These are phyloP conservation scores for Gastrophysa polygoni DNA, from an alignment of 2,888 invertebrate species.

Conservation along the genomic window DNA sequence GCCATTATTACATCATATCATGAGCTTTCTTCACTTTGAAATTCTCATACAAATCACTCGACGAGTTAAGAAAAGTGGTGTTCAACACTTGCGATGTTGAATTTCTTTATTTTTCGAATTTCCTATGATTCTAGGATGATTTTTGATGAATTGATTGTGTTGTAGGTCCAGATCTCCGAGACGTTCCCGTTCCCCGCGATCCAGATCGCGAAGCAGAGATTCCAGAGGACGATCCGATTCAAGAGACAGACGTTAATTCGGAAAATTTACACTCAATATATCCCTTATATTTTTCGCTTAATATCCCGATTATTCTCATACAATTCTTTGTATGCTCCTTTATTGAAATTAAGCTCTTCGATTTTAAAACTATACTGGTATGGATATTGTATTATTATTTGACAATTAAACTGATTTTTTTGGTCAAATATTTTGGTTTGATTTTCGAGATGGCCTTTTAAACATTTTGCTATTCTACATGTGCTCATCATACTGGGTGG, in stretches of 20 bases:
- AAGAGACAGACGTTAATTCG: slow-evolving; percentile 62
- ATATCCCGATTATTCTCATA: not conserved
- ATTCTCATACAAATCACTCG: not conserved
- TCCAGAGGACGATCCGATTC: slow-evolving; percentile 65
- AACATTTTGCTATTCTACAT: too few relatives aligned
- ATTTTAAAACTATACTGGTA: not conserved
- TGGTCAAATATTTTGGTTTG: not conserved
- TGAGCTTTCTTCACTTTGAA: too few relatives aligned
- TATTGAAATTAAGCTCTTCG: not conserved
- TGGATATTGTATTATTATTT: not conserved
- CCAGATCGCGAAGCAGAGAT: slow-evolving; percentile 64
- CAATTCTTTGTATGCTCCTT: not conserved
- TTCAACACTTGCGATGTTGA: not conserved
- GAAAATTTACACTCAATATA: not conserved
- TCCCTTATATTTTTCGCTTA: not conserved
- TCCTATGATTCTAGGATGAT: not conserved
- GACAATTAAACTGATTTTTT: not conserved
- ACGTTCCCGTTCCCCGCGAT: slow-evolving; percentile 52
- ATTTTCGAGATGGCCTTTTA: too few relatives aligned
- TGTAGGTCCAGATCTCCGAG: slow-evolving; percentile 58
- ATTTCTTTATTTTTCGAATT: not conserved
- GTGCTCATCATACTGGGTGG: too few relatives aligned
- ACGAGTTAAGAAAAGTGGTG: not conserved
- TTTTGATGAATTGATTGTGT: slow-evolving; percentile 26
- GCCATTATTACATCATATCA: too few relatives aligned